Percentiles rank a stretch among this genome's conserved stretches.
These are phyloP conservation scores for Epiblema foenella DNA, from an alignment of 2,888 invertebrate species.

Conservation along the genomic window DNA sequence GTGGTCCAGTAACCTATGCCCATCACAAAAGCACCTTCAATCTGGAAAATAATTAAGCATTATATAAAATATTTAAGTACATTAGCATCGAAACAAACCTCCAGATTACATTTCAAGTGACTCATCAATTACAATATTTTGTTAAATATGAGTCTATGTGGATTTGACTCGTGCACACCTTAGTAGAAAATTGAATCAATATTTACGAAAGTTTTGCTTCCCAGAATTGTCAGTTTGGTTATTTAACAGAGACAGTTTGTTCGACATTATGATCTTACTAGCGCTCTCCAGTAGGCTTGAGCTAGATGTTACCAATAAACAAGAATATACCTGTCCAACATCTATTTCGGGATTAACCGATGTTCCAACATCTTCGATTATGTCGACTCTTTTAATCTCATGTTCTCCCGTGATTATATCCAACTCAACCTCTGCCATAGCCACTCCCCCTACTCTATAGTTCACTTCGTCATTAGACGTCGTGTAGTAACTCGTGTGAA, in stretches of 20 bases:
- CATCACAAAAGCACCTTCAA: slow-evolving; percentile 89
- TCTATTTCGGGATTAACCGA: slow-evolving; percentile 85
- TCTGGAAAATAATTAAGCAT: slow-evolving; percentile 52
- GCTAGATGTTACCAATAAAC: not conserved
- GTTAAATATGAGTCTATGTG: not conserved
- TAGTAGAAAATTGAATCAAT: not conserved
- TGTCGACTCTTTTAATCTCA: slow-evolving; percentile 79
- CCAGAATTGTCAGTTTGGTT: not conserved
- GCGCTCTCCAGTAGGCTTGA: not conserved
- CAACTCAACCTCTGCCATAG: slow-evolving; percentile 86
- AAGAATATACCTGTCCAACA: slow-evolving; percentile 76
- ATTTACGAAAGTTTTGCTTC: not conserved
- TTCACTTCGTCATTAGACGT: slow-evolving; percentile 51
- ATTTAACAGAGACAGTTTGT: not conserved
- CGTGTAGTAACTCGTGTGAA: slow-evolving; percentile 55
- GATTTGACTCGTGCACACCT: not conserved
- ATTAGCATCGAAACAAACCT: no score
- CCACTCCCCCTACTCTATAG: slow-evolving; percentile 81
- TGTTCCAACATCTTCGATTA: slow-evolving; percentile 84
- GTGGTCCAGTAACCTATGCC: slow-evolving; percentile 87
- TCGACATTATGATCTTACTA: no score
- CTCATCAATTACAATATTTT: not conserved
- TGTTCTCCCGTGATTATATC: slow-evolving; percentile 87
- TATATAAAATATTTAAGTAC: not conserved
- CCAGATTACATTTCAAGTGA: not conserved